Conservation (phyloP, 2,797 vertebrate species). For the Phoeniculus purpureus region DNA sequence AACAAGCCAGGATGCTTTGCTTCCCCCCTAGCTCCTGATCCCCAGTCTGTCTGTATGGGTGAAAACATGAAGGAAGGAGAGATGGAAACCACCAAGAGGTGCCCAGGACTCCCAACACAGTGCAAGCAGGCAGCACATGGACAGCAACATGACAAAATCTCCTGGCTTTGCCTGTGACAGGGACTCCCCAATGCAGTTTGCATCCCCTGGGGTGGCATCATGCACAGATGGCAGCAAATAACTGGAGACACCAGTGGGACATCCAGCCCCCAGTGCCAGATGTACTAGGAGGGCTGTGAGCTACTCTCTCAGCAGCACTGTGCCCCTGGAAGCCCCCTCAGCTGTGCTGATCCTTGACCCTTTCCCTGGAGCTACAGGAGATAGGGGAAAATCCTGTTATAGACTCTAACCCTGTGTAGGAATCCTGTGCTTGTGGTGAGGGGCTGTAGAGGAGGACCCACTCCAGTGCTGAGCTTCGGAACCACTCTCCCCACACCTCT, state of each 20-base stretch:
- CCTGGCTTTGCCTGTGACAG: not conserved
- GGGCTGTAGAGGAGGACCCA: fast-evolving
- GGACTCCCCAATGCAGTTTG: not conserved
- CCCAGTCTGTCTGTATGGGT: not conserved
- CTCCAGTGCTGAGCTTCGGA: not conserved
- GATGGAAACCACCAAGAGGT: not conserved
- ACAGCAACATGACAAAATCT: not conserved
- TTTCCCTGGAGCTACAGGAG: not conserved
- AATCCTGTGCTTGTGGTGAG: not conserved
- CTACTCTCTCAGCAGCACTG: not conserved
- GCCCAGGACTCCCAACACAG: not conserved
- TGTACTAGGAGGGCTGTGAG: not conserved
- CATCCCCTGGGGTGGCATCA: not conserved
- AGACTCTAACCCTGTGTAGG: not conserved
- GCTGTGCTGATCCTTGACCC: not conserved
- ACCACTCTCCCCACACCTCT: not conserved
- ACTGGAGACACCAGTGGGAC: not conserved
- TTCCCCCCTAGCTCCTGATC: not conserved
- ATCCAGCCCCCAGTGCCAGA: not conserved
- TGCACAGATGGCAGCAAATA: slow-evolving; percentile 11
- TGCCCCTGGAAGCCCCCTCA: not conserved
- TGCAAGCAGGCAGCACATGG: not conserved
- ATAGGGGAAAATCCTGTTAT: not conserved
- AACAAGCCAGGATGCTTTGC: not conserved
- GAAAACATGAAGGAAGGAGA: not conserved